Evolutionary conservation across 2,888 invertebrate genomes (phyloP), one percentile per base, ranked within the genome.

Genomic region (Morpho helenor): DNA sequence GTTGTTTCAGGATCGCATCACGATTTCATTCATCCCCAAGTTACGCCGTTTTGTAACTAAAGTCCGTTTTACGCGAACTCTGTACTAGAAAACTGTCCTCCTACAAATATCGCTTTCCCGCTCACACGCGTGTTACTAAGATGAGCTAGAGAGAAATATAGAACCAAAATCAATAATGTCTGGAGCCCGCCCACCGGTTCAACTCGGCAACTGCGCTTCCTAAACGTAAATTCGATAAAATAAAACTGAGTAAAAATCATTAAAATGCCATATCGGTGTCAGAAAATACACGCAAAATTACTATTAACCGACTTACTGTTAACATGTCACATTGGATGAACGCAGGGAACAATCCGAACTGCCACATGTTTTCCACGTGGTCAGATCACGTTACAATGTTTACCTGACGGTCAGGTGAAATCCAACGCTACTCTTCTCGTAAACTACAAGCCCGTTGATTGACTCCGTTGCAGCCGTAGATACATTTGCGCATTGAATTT

Each of bases 1-100:
- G 86, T 86, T 77, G 91, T 84, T 82, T 87, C 90, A 76, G 87
- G 82, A 82, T 90, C 89, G 87, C 88, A 87, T 74, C 91, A 89
- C 80, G 87, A 81, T 82, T 92, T 86, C 90, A 89, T 89, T 89
- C 89, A 89, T 89, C 85, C 87, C 80, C 68, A 72, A 78, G 77
- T 77, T 89, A 86, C 77, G 82, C 71, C 83, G 75, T 85, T 86
- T 75, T 70, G 73, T 66, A 68, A 66, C 75, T 70, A 67, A 66
- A 58, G 67, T 63, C 57, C 66, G 76, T 77, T 84, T 82, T 87
- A 89, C 89, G 84, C 82, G 80, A 86, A 84, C 82, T 82, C 82
- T 80, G 87, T 81, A 82, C 85, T 83, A 80, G 79, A 75, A 80
- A 76, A 75, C 54, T 80, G 75, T 75, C 82, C 85, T 80, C 78